Base-by-base conservation (phyloP, 2,888 invertebrate genomes). In the Antheraea assamensis region DNA sequence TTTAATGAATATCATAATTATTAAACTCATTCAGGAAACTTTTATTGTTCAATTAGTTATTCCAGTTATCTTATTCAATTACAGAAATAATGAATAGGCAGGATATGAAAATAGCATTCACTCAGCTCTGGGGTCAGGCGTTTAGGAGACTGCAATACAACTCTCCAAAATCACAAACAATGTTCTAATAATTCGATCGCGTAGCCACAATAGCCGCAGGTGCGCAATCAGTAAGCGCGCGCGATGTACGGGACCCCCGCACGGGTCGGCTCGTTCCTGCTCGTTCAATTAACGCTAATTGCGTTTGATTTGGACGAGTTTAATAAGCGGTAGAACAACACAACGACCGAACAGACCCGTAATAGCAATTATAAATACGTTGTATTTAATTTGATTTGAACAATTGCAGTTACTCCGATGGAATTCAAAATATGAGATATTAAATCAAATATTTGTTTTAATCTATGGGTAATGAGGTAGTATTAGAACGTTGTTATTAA, bases 201-300 rank as follows among this genome's bases (percentile, higher is more conserved):
- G 27, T 1, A 30, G 27, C 27, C 30, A 30, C 27, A 30, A 61
- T 17, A 17, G 30, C 30, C 27, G 3, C 61, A 30, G 17, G 61
- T 64, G 2, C 30, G 61, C 61, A 64, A 27, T 15, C 27, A 64
- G 30, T 58, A 30, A 0, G 30, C 30, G 61, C 15, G 17, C 17
- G 30, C 17, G 61, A 17, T 15, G 17, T 17, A 17, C 61, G 15
- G 27, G 27, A 17, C 15, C 61, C 61, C 27, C 24, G 24, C 27
- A 3, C 30, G 55, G 70, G 30, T 71, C 71, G 70, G 70, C 66
- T 15, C 68, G 49, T 58, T 71, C 71, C 75, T n/a, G 70, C 70
- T 72, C 78, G 73, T 80, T 77, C 77, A 79, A 80, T 82, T 79
- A 80, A 73, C 72, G 74, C 75, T 81, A 80, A 83, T 83, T 81